phyloP scores from a whole-genome alignment of 37 sponge, comb jelly and placozoan species.

The Agelas oroides region DNA sequence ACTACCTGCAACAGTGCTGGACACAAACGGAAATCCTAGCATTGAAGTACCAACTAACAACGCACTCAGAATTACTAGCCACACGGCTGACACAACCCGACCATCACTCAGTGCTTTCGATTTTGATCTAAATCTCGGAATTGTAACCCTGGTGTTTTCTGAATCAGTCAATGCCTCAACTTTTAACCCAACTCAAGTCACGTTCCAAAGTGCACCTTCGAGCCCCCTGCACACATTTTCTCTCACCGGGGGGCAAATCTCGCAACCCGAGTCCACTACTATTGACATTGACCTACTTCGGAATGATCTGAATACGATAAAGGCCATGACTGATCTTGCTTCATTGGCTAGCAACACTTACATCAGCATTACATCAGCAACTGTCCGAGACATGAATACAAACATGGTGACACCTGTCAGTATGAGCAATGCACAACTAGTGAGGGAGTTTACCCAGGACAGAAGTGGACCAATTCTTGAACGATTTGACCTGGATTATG shows the following conservation, averaged over 20 bases:
- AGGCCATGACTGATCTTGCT: conserved; percentile 57
- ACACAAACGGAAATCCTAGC: conserved; percentile 71
- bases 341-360: conserved; percentile 69
- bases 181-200: conserved; percentile 61
- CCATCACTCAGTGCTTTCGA: conserved; percentile 60
- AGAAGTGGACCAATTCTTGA: conserved; percentile 58
- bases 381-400: conserved; percentile 78
- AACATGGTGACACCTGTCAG: conserved; percentile 52
- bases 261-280: conserved; percentile 50
- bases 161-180: conserved; percentile 80
- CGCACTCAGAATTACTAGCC: conserved; percentile 67
- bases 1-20: conserved; percentile 47
- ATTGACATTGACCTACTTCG: conserved; percentile 47
- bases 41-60: conserved; percentile 44
- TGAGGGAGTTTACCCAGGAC: conserved; percentile 50
- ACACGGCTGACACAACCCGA: conserved; percentile 57
- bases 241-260: conserved; percentile 45
- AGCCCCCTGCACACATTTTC: conserved; percentile 28
- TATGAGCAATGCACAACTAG: conserved; percentile 62
- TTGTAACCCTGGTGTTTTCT: conserved; percentile 71
- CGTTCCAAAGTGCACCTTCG: conserved; percentile 46
- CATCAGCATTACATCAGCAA: conserved; percentile 68
- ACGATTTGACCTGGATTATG: conserved; percentile 64
- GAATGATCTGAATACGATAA: conserved; percentile 68
- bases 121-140: conserved; percentile 72